Evolutionary conservation across 2,888 invertebrate genomes (phyloP), one percentile per base, ranked within the genome.

Genomic region (Drepana falcataria): DNA sequence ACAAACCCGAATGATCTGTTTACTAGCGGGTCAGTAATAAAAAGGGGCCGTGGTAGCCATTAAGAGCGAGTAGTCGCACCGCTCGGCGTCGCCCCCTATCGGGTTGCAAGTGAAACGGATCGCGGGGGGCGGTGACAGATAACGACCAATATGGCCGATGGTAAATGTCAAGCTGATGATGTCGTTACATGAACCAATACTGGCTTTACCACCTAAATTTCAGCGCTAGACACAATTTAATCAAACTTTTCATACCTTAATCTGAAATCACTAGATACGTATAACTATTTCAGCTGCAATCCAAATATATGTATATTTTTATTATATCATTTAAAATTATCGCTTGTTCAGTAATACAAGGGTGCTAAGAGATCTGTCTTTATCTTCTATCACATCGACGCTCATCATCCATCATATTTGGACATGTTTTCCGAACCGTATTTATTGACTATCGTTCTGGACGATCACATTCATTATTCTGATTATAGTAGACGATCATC

Each of bases 1-100:
- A 90, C 90, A 90, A 90, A 89, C 87, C 88, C 85, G 88, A 90
- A 91, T 90, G 90, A 90, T 90, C 90, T 91, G 90, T 91, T 90
- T 91, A 91, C 90, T 91, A 87, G 90, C 89, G 89, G 90, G 87
- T 85, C 87, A 88, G 90, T 90, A 88, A 88, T 91, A 91, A 91
- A 91, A 87, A 79, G 83, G 87, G 90, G 87, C 85, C 83, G 87
- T 81, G 83, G 87, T 85, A 81, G 86, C 85, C 83, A 87, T 88
- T 88, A 88, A 81, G 68, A 73, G 81, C 77, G 84, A 87, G 85
- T 83, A 83, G 83, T 75, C 79, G 72, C 80, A 80, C 75, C 77
- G 77, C 77, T 73, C 79, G 74, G 73, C 72, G 79, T 85, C 87
- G 90, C 90, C 90, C 90, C 90, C 90, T 91, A 90, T 91, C 88